Conservation (phyloP, 2,888 invertebrate genomes). For the Adela reaumurella region DNA sequence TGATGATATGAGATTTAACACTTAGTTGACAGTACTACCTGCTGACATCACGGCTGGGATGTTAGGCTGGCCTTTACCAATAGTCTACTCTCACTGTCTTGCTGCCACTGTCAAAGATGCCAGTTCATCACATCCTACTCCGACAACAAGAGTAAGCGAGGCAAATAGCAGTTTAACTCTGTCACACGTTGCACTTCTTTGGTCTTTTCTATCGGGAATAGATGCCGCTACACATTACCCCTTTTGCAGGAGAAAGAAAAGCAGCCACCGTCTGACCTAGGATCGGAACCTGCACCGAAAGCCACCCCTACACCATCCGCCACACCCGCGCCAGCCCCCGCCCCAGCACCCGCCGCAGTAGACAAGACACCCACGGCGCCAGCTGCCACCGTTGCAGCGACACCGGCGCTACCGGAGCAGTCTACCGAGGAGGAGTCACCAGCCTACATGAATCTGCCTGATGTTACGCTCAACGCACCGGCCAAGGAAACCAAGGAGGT, state of each 20-base stretch:
- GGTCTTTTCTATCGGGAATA: no score
- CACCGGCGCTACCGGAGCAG: neutral
- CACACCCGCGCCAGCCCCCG: conserved; percentile 2
- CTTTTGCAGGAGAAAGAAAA: conserved; percentile 30
- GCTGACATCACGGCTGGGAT: no score
- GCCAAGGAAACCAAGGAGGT: conserved; percentile 22
- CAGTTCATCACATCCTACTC: no score
- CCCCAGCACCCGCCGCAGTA: neutral
- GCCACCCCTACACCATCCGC: neutral
- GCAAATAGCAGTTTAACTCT: no score
- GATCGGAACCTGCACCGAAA: conserved; percentile 6
- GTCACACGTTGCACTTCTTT: neutral
- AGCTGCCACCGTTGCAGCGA: neutral
- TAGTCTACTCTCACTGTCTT: no score
- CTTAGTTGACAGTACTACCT: no score
- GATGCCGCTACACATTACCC: no score
- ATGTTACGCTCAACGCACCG: conserved; percentile 30
- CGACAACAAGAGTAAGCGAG: no score
- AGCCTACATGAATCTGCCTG: conserved; percentile 25
- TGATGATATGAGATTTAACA: no score
- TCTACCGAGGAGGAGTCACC: conserved; percentile 3
- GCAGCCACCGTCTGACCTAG: conserved; percentile 16
- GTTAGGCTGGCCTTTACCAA: no score
- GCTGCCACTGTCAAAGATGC: no score
- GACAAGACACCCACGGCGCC: no score